Evolutionary conservation across 2,888 invertebrate species (phyloP), one percentile per base, ranked within the genome.

Genomic region (Ennomos fuscantarius): DNA sequence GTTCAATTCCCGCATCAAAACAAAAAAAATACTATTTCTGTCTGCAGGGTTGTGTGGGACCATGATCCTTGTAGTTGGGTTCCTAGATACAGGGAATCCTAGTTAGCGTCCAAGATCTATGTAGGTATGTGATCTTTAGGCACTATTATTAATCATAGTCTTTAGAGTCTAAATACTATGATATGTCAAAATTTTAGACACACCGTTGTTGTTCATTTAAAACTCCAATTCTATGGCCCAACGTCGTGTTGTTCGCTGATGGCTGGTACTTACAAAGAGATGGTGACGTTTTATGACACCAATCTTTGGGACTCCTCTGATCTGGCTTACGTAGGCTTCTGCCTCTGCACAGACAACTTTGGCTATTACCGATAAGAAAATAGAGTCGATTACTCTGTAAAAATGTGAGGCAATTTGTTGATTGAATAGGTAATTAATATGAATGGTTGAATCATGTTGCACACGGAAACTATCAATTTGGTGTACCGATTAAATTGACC

Each of bases 271-370:
- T 78, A 81, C 79, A 71, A 69, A 74, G 78, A 81, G 78, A 81
- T 77, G 80, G 76, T 78, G 77, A 74, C 78, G 76, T 74, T 84
- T 82, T 82, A 84, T 77, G 84, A 77, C 67, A 53, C 66, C 80
- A 79, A 82, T 84, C 80, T 80, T 76, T 70, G 73, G 66, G 66
- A 71, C 55, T 72, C 71, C 63, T 71, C 73, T 81, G 77, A 82
- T 79, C 78, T 74, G 63, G 69, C 71, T 74, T 69, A 73, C 73
- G 66, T 63, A 49, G 66, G 49, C 55, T 62, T 61, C 51, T 60
- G 63, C 62, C 55, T 54, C 11, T 24, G 12, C 35, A n/a, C 63
- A 70, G 55, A 44, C 65, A 35, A 72, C 63, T 70, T 45, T 55
- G 46, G 35, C 34, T 45, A 58, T 50, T 78, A 72, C 64, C 33